phyloP scores from a whole-genome alignment of 2,888 invertebrate genomes.

The Sarcophaga rosellei region DNA sequence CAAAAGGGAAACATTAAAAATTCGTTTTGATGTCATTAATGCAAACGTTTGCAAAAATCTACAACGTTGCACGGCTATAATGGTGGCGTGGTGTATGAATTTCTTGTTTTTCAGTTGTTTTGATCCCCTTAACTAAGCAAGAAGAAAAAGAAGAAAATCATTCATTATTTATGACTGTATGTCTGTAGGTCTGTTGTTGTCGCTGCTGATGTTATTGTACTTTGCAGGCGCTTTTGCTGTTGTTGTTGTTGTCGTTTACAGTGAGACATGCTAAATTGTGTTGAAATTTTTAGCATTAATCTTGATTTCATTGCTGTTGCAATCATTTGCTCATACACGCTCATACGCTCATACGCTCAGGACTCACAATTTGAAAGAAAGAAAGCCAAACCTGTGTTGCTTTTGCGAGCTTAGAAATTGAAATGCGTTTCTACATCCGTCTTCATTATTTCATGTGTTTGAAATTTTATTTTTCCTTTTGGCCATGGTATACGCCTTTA shows the following conservation, averaged over 20 bases:
- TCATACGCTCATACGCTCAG: neutral
- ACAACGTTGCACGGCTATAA: neutral
- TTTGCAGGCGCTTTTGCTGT: neutral
- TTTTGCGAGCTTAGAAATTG: neutral
- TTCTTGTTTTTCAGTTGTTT: neutral
- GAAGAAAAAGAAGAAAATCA: conserved; percentile 8
- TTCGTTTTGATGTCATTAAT: conserved; percentile 50
- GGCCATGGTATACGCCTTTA: neutral
- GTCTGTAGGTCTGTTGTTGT: conserved; percentile 22
- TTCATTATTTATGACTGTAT: conserved; percentile 23
- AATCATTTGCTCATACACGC: neutral
- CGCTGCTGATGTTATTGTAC: conserved; percentile 17
- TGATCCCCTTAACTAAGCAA: neutral
- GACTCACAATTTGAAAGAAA: neutral
- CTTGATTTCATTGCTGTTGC: conserved; percentile 57
- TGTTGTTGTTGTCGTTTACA: neutral
- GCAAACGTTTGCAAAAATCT: conserved; percentile 41
- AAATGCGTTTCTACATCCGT: neutral
- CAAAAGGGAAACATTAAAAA: conserved; percentile 42
- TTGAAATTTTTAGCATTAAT: conserved; percentile 60
- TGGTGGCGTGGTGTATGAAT: neutral
- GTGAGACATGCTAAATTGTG: conserved; percentile 51
- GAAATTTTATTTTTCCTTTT: neutral
- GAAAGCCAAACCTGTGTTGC: neutral
- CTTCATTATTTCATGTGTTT: neutral